Evolutionary conservation across 53 echinoderm and acorn worm species (phyloP).

Genomic region (Mesocentrotus franciscanus): DNA sequence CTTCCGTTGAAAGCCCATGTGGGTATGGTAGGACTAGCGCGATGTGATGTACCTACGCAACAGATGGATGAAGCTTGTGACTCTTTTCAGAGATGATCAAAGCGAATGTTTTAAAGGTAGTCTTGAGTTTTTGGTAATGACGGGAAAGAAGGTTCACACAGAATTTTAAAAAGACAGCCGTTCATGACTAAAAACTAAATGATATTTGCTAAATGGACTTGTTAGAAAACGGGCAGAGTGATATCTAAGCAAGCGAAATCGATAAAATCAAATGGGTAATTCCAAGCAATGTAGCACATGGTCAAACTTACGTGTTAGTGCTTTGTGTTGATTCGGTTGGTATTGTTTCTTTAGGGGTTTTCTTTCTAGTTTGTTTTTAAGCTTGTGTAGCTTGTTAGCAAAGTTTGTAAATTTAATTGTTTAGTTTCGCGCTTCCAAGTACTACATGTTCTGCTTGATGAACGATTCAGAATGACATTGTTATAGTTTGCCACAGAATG

Average conservation of each 20-base stretch:
- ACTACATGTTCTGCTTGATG: too few relatives aligned
- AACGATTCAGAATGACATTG: too few relatives aligned
- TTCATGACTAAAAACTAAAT: not conserved
- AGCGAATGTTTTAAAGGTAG: not conserved
- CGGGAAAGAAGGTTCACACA: not conserved
- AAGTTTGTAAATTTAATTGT: too few relatives aligned
- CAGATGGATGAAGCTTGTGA: not conserved
- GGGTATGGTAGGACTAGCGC: not conserved
- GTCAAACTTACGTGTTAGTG: not conserved
- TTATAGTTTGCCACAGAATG: too few relatives aligned
- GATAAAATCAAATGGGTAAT: not conserved
- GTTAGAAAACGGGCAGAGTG: not conserved
- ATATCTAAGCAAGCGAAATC: not conserved
- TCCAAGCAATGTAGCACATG: not conserved
- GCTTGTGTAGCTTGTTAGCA: too few relatives aligned
- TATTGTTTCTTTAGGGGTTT: too few relatives aligned
- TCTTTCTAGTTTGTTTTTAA: too few relatives aligned
- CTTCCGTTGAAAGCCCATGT: conserved; percentile 21
- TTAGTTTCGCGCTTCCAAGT: too few relatives aligned
- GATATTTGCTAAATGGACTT: not conserved
- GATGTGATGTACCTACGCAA: not conserved
- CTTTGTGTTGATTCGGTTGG: not conserved
- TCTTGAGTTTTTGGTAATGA: not conserved
- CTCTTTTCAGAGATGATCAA: not conserved
- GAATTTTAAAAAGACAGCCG: too few relatives aligned